A percentile compares a stretch with the other conserved stretches of the same genome.
These are phyloP conservation scores for Ennomos quercinarius DNA, from an alignment of 2,888 invertebrate species.

Conservation along the genomic window DNA sequence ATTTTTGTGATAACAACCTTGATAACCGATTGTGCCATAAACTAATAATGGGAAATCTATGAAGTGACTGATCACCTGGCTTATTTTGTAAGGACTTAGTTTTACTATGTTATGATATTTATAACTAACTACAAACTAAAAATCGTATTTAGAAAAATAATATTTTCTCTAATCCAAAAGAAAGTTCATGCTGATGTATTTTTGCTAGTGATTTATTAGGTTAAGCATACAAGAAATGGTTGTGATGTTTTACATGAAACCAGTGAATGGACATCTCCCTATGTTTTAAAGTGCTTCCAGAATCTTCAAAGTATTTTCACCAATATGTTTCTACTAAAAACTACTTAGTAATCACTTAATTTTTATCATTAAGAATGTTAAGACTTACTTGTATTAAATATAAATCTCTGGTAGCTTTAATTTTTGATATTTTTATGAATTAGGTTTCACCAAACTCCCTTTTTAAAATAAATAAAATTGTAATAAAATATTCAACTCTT, in stretches of 20 bases:
- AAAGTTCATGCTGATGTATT: slow-evolving; percentile 31
- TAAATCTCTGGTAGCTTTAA: slow-evolving; percentile 74
- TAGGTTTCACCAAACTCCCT: slow-evolving; percentile 46
- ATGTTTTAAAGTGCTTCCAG: slow-evolving; percentile 34
- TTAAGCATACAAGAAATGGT: slow-evolving; percentile 50
- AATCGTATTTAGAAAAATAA: slow-evolving; percentile 12
- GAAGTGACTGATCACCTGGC: slow-evolving; percentile 49
- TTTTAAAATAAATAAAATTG: slow-evolving; percentile 42
- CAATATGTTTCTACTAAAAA: slow-evolving; percentile 28
- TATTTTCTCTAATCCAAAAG: slow-evolving; percentile 29
- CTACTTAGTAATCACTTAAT: slow-evolving; percentile 15
- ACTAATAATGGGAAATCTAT: slow-evolving; percentile 36
- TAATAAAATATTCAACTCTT: slow-evolving; percentile 7
- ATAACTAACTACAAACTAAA: slow-evolving; percentile 12
- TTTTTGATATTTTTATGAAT: slow-evolving; percentile 54
- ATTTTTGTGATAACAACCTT: slow-evolving; percentile 62
- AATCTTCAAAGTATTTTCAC: slow-evolving; percentile 42
- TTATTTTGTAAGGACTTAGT: slow-evolving; percentile 35
- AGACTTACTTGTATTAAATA: slow-evolving; percentile 37
- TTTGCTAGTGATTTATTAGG: slow-evolving; percentile 36
- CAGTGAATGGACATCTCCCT: slow-evolving; percentile 39
- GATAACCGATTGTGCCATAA: slow-evolving; percentile 58
- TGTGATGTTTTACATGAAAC: slow-evolving; percentile 49
- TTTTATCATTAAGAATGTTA: slow-evolving; percentile 22
- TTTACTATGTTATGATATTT: slow-evolving; percentile 29